Percentiles rank a stretch among this genome's conserved stretches.
These are phyloP conservation scores for Tapirus indicus DNA, from an alignment of 2,797 vertebrate species.

Conservation along the genomic window DNA sequence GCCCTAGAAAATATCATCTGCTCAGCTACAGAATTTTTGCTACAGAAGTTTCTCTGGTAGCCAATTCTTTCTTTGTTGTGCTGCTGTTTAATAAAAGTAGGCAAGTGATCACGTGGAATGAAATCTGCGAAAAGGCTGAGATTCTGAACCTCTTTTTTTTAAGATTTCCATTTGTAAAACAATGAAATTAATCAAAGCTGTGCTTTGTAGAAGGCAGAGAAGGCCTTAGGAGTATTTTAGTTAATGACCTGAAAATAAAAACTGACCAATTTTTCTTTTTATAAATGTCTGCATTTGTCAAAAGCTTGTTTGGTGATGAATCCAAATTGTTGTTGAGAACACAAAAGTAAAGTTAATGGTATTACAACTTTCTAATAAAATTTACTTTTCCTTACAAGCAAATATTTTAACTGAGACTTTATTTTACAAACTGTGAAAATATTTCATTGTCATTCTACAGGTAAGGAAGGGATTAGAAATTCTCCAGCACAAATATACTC, in stretches of 20 bases:
- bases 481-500: constrained; percentile 40
- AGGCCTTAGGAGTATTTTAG: constrained; percentile 36
- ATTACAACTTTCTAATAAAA: constrained; percentile 49
- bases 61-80: constrained; percentile 38
- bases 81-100: constrained; percentile 39
- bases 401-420: constrained; percentile 17
- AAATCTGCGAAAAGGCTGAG: background rate
- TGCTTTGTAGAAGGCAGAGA: background rate
- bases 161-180: constrained; percentile 36
- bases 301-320: constrained; percentile 66
- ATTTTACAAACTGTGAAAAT: constrained; percentile 41
- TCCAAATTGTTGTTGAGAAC: constrained; percentile 40
- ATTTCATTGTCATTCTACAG: constrained; percentile 27
- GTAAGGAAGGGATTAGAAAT: background rate
- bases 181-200: constrained; percentile 32
- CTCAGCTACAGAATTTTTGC: constrained; percentile 57
- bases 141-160: background rate
- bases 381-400: constrained; percentile 6
- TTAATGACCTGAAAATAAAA: constrained; percentile 40
- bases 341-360: constrained; percentile 30
- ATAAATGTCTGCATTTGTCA: constrained; percentile 60
- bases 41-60: constrained; percentile 43
- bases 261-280: constrained; percentile 55
- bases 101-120: constrained; percentile 20
- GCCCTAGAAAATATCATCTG: constrained; percentile 69